Conservation (phyloP, 53 echinoderm and acorn worm genomes). For the Echinarachnius parma region DNA sequence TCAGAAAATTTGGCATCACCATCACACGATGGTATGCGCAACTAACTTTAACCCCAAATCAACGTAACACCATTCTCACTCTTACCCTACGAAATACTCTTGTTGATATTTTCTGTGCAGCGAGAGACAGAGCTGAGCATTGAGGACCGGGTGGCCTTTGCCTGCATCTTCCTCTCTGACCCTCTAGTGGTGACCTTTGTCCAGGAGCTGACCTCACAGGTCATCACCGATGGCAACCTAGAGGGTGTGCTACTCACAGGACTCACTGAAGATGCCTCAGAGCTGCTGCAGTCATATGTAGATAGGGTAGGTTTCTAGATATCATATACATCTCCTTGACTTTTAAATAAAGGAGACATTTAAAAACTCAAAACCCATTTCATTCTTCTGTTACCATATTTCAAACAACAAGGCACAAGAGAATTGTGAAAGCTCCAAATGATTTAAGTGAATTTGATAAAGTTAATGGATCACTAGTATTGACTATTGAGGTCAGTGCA, state of each 20-base stretch:
- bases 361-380: too few relatives aligned
- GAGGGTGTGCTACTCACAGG: conserved; percentile 80
- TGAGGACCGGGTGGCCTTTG: conserved; percentile 90
- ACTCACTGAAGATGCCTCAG: conserved; percentile 73
- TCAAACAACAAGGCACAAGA: too few relatives aligned
- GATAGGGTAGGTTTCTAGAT: conserved; percentile 66
- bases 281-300: conserved; percentile 76
- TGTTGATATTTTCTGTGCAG: conserved; percentile 31
- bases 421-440: too few relatives aligned
- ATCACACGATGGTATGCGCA: too few relatives aligned
- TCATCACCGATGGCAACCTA: conserved; percentile 66
- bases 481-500: too few relatives aligned
- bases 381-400: too few relatives aligned
- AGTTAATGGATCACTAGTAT: too few relatives aligned
- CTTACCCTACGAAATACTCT: too few relatives aligned
- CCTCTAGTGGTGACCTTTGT: conserved; percentile 66
- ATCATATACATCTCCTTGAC: not conserved
- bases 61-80: too few relatives aligned
- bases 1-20: too few relatives aligned
- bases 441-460: too few relatives aligned
- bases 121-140: conserved; percentile 74
- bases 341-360: not conserved
- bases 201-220: conserved; percentile 60
- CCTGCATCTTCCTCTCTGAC: conserved; percentile 87
- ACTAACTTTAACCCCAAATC: too few relatives aligned